Evolutionary conservation across 2,113 vertebrate genomes (phyloP).

Genomic region (Otis tarda): DNA sequence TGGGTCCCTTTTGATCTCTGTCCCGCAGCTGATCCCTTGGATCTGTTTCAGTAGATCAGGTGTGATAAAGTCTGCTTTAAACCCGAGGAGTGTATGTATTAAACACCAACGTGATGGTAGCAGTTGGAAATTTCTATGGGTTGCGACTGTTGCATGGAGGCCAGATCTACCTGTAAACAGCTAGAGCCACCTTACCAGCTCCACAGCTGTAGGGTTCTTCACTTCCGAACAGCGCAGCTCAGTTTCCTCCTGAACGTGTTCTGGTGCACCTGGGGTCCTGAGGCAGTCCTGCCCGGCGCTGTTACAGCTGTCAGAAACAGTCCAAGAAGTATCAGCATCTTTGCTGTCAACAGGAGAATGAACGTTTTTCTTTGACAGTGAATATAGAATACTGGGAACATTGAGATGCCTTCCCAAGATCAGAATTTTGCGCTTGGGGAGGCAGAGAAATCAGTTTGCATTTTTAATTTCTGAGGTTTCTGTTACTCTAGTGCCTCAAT

Average conservation of each 20-base stretch:
- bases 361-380: accelerated
- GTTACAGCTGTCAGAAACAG: too few species aligned
- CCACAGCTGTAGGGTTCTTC: accelerated
- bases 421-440: neutral
- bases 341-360: neutral
- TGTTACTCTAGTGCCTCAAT: neutral
- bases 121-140: neutral
- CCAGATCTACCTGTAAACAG: neutral
- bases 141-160: neutral
- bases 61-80: neutral
- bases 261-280: neutral
- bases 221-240: accelerated
- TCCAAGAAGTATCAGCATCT: too few species aligned
- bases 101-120: neutral
- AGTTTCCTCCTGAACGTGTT: accelerated
- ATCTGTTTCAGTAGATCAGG: too few species aligned
- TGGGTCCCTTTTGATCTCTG: neutral
- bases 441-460: neutral
- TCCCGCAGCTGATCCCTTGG: neutral
- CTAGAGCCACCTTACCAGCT: neutral
- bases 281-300: neutral
- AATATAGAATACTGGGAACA: accelerated
- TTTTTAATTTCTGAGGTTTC: neutral
- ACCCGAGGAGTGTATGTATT: neutral
- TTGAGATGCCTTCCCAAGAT: neutral